Evolutionary conservation across 2,888 invertebrate species (phyloP), one percentile per base, ranked within the genome.

Genomic region (Lobophora halterata): DNA sequence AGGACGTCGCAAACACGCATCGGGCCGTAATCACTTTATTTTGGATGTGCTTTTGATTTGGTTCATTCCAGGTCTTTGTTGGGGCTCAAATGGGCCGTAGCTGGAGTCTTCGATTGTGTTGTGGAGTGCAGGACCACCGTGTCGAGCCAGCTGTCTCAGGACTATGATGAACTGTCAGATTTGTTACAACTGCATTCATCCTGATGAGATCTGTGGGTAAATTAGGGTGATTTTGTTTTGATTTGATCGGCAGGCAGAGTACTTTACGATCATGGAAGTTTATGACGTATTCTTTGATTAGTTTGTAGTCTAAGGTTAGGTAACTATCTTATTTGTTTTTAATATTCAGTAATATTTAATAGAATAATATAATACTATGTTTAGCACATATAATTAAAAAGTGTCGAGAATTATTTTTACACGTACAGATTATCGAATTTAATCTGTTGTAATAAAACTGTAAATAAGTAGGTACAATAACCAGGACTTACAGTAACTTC

Each of bases 1-100:
- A 77, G 76, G 73, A 74, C 75, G 70, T 57, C 65, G 67, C 65
- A 73, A 71, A 78, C 55, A 55, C 55, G 52, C 49, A 60, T 61
- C 59, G 61, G 65, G 40, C 54, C 62, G 52, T 76, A 73, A 79
- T 73, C 73, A 71, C 72, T 67, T 79, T 79, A 77, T 77, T 78
- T 75, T 66, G 71, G 64, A 42, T 23, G 43, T 43, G 43, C 45
- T 36, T 65, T 61, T 72, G 81, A 82, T 81, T 80, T 76, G 69
- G 67, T 79, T 78, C 72, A 58, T 67, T 64, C 63, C 60, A 58
- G 60, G 56, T 55, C 68, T 66, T 79, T 77, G 75, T 78, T 52
- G 59, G 37, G 40, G 53, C 47, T 55, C 68, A 74, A 80, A 82
- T 81, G 69, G 73, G 67, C 69, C 67, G 72, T 62, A 71, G 38